Percentiles rank a stretch among this genome's conserved stretches.
Evolutionary conservation across 1,140 invertebrate genomes (phyloP).

Genomic region (Drosophila kurseongensis): DNA sequence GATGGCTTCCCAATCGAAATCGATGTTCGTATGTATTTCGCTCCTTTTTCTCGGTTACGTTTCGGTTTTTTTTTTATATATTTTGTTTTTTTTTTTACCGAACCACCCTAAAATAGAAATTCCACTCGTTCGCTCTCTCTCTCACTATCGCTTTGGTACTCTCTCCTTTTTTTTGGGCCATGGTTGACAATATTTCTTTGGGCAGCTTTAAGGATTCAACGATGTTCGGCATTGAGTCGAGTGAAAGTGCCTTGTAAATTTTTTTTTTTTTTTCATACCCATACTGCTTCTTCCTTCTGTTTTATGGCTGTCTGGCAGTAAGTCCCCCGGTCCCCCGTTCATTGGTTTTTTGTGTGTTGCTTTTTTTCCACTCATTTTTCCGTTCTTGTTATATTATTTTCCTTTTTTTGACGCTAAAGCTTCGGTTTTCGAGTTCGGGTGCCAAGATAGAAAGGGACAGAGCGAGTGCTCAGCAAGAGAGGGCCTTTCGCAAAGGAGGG

Average conservation of each 20-base stretch:
- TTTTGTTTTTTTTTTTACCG: slow-evolving; percentile 39
- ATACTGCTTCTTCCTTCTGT: slow-evolving; percentile 2
- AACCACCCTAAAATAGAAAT: slow-evolving; percentile 61
- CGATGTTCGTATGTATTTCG: slow-evolving; percentile 80
- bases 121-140: slow-evolving; percentile 9
- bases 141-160: slow-evolving; percentile 5
- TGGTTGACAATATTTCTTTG: slow-evolving; percentile 47
- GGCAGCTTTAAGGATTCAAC: slow-evolving; percentile 56
- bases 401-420: slow-evolving; percentile 32
- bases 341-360: slow-evolving; percentile 26
- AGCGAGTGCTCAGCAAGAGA: slow-evolving; percentile 29
- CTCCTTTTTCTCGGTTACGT: slow-evolving; percentile 40
- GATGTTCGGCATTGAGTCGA: slow-evolving; percentile 67
- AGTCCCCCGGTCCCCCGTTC: neutral
- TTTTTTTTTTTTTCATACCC: slow-evolving; percentile 15
- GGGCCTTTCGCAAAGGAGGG: slow-evolving; percentile 5
- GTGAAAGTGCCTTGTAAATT: slow-evolving; percentile 67
- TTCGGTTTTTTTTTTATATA: slow-evolving; percentile 21
- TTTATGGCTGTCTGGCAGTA: slow-evolving; percentile 45
- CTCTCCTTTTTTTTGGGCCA: slow-evolving; percentile 5
- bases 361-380: slow-evolving; percentile 62
- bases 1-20: slow-evolving; percentile 84
- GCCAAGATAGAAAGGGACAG: slow-evolving; percentile 67
- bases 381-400: slow-evolving; percentile 24
- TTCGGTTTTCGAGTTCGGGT: slow-evolving; percentile 54